phyloP scores from a whole-genome alignment of 2,797 vertebrate species.

The Telmatherina bonti region DNA sequence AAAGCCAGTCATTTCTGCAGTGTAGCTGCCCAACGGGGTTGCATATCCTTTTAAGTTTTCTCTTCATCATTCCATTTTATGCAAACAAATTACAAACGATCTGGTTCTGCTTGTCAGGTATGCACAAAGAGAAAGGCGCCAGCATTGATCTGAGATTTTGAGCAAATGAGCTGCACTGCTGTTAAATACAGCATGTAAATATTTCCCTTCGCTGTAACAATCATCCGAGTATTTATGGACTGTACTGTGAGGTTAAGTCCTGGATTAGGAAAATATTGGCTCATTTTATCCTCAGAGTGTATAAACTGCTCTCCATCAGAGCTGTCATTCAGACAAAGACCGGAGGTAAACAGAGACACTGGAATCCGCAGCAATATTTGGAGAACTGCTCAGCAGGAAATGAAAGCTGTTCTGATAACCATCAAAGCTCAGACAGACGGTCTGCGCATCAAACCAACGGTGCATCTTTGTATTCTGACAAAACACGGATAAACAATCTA shows the following conservation, averaged over 20 bases:
- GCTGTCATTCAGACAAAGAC: slow-evolving; percentile 22
- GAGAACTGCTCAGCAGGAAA: slow-evolving; percentile 59
- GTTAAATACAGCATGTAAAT: background rate
- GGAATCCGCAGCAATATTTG: slow-evolving; percentile 38
- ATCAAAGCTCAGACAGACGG: slow-evolving; percentile 29
- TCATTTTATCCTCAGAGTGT: slow-evolving; percentile 28
- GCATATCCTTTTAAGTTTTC: slow-evolving; percentile 21
- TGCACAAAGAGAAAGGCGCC: too few relatives aligned
- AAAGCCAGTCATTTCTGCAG: slow-evolving; percentile 50
- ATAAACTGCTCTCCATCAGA: slow-evolving; percentile 7
- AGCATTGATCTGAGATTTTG: background rate
- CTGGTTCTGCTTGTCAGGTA: slow-evolving; percentile 5
- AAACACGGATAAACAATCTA: slow-evolving; percentile 41
- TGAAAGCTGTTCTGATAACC: slow-evolving; percentile 63
- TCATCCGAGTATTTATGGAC: slow-evolving; percentile 12
- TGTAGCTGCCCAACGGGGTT: slow-evolving; percentile 38
- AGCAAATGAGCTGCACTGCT: background rate
- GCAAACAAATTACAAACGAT: background rate
- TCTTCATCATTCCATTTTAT: slow-evolving; percentile 30
- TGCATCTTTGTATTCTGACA: slow-evolving; percentile 27
- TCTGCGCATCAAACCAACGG: slow-evolving; percentile 12
- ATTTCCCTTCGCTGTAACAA: background rate
- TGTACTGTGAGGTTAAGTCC: slow-evolving; percentile 22
- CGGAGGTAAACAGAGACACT: slow-evolving; percentile 20
- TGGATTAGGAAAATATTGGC: slow-evolving; percentile 40